Percentiles rank a stretch among this genome's conserved stretches.
phyloP scores from a whole-genome alignment of 2,797 vertebrate genomes.

The Phoxinus dragarum region DNA sequence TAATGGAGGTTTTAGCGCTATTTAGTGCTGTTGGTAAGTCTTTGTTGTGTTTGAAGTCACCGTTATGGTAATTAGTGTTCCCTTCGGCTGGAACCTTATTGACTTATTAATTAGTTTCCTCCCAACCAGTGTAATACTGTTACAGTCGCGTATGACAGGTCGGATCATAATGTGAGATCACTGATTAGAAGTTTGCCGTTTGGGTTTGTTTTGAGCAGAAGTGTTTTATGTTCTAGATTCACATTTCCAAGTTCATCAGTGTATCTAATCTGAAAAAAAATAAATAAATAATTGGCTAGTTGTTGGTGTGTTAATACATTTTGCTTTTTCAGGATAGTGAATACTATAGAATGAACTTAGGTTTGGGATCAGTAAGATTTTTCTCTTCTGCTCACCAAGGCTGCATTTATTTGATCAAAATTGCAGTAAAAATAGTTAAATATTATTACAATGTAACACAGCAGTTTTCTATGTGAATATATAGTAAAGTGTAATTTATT shows the following conservation, averaged over 20 bases:
- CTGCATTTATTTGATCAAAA: too few relatives aligned
- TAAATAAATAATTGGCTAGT: not conserved
- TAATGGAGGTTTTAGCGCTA: not conserved
- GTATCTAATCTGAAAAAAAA: not conserved
- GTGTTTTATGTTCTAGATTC: not conserved
- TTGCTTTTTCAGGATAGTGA: not conserved
- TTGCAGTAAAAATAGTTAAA: too few relatives aligned
- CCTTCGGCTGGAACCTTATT: not conserved
- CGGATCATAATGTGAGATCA: not conserved
- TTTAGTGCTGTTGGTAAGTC: not conserved
- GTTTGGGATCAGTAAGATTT: not conserved
- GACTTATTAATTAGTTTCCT: conserved; percentile 19
- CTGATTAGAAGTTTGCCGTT: too few relatives aligned
- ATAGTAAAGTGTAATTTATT: rapidly evolving
- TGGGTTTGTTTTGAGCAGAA: not conserved
- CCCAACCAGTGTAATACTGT: not conserved
- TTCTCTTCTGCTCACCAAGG: not conserved
- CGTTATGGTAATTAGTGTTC: conserved; percentile 9
- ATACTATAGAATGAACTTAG: not conserved
- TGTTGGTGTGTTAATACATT: not conserved
- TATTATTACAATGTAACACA: not conserved
- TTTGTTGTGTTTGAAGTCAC: conserved; percentile 9
- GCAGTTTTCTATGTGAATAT: too few relatives aligned
- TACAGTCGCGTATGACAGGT: not conserved
- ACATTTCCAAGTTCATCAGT: not conserved